Evolutionary conservation across 2,888 invertebrate genomes (phyloP).

Genomic region (Penaeus monodon): DNA sequence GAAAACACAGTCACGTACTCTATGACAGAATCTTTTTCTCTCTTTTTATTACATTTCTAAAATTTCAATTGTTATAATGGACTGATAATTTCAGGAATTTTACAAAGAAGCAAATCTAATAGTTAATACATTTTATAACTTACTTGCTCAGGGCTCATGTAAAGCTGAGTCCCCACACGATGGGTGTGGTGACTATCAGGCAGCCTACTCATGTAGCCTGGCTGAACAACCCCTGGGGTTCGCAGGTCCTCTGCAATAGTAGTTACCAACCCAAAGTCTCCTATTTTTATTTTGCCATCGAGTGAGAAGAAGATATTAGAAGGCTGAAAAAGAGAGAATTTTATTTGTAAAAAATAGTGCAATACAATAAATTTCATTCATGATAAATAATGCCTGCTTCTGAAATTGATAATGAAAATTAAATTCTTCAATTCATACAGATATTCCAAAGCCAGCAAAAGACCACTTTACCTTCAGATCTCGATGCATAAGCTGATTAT

Average conservation of each 20-base stretch:
- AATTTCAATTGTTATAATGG: too few relatives aligned
- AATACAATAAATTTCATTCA: background rate
- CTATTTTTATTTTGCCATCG: slow-evolving; percentile 92
- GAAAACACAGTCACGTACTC: too few relatives aligned
- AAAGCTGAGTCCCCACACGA: slow-evolving; percentile 88
- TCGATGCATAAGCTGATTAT: slow-evolving; percentile 91
- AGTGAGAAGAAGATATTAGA: slow-evolving; percentile 93
- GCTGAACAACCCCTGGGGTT: slow-evolving; percentile 15
- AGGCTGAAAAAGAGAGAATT: slow-evolving; percentile 73
- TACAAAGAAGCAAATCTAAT: too few relatives aligned
- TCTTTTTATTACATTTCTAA: too few relatives aligned
- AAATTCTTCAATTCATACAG: background rate
- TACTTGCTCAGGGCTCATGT: slow-evolving; percentile 98
- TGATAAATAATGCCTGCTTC: too few relatives aligned
- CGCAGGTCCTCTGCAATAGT: slow-evolving; percentile 73
- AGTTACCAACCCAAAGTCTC: slow-evolving; percentile 98
- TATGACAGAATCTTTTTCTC: too few relatives aligned
- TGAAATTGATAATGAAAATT: background rate
- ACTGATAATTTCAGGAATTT: too few relatives aligned
- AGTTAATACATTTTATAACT: too few relatives aligned
- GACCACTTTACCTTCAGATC: slow-evolving; percentile 82
- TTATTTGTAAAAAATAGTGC: background rate
- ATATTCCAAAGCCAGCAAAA: slow-evolving; percentile 16
- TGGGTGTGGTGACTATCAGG: slow-evolving; percentile 69
- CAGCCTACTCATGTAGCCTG: background rate